A percentile compares a stretch with the other conserved stretches of the same genome.
phyloP scores from a whole-genome alignment of 2,113 vertebrate species.

The Marcusenius ussheri region DNA sequence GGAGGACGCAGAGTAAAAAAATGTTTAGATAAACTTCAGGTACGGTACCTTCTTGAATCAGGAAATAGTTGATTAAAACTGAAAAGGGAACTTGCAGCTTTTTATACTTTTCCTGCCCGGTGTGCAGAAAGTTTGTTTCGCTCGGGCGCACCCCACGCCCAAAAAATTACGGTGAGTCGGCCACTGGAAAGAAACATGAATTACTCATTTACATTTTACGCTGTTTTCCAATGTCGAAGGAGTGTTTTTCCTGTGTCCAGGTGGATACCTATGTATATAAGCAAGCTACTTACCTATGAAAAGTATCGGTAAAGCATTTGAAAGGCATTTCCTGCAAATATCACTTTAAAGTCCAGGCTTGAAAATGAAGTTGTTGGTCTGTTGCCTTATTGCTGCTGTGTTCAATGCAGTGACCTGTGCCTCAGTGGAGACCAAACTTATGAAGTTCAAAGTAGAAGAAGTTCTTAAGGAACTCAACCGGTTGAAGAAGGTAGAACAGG shows the following conservation, averaged over 20 bases:
- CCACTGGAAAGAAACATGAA: constrained; percentile 42
- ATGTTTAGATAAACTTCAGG: constrained; percentile 55
- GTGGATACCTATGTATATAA: constrained; percentile 86
- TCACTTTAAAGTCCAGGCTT: constrained; percentile 6
- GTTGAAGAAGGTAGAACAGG: background rate
- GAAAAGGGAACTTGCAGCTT: constrained; percentile 87
- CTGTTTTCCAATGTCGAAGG: constrained; percentile 75
- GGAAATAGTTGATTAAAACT: constrained; percentile 61
- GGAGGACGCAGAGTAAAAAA: constrained; percentile 43
- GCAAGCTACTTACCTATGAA: constrained; percentile 54
- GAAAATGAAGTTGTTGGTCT: constrained; percentile 46
- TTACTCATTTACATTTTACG: constrained; percentile 87
- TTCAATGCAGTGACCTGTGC: constrained; percentile 18
- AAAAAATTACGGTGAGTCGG: constrained; percentile 3
- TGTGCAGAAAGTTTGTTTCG: constrained; percentile 66
- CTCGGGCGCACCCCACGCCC: constrained; percentile 48
- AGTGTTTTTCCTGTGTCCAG: constrained; percentile 79
- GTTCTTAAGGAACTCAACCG: background rate
- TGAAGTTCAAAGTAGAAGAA: constrained; percentile 31
- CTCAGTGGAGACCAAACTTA: accelerated
- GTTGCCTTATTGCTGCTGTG: constrained; percentile 44
- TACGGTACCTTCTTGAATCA: constrained; percentile 25
- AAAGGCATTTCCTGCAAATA: constrained; percentile 43
- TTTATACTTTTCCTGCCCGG: constrained; percentile 78
- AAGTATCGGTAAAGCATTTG: constrained; percentile 52